Conservation (phyloP, 2,888 invertebrate species). For the Phyllotreta cruciferae region DNA sequence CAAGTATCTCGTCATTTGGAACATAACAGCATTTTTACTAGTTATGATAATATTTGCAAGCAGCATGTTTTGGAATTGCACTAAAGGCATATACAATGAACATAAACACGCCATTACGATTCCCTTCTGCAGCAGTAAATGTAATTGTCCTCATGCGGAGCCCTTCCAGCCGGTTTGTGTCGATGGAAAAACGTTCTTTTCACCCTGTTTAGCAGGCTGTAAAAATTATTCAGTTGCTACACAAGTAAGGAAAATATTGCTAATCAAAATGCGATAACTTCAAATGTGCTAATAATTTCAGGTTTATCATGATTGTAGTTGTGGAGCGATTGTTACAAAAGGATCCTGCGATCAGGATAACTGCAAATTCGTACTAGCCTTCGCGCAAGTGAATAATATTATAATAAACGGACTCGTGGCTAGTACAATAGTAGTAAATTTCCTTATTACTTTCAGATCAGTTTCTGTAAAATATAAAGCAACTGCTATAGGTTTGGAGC, state of each 20-base stretch:
- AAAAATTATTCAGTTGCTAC: constrained; percentile 54
- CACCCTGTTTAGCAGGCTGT: constrained; percentile 79
- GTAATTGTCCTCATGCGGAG: constrained; percentile 62
- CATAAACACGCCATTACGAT: constrained; percentile 58
- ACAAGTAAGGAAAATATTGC: constrained; percentile 56
- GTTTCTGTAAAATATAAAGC: constrained; percentile 69
- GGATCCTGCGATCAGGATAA: constrained; percentile 64
- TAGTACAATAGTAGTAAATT: constrained; percentile 61
- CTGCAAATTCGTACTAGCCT: constrained; percentile 63
- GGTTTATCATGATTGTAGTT: constrained; percentile 62
- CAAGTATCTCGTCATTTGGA: constrained; percentile 62
- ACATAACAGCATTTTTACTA: constrained; percentile 54
- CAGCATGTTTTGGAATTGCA: constrained; percentile 53
- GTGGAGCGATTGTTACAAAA: constrained; percentile 58
- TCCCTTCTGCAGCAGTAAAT: constrained; percentile 65
- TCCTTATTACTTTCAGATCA: constrained; percentile 64
- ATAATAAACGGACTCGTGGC: constrained; percentile 53
- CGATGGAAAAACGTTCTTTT: constrained; percentile 68
- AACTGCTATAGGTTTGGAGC: constrained; percentile 65
- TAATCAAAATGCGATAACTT: neutral
- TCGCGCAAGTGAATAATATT: constrained; percentile 55
- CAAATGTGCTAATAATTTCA: constrained; percentile 40
- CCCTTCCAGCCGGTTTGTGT: constrained; percentile 72
- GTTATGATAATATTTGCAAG: constrained; percentile 57
- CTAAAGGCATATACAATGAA: constrained; percentile 55